These are phyloP conservation scores for Antennarius maculatus DNA, from an alignment of 2,797 vertebrate genomes.

Conservation along the genomic window DNA sequence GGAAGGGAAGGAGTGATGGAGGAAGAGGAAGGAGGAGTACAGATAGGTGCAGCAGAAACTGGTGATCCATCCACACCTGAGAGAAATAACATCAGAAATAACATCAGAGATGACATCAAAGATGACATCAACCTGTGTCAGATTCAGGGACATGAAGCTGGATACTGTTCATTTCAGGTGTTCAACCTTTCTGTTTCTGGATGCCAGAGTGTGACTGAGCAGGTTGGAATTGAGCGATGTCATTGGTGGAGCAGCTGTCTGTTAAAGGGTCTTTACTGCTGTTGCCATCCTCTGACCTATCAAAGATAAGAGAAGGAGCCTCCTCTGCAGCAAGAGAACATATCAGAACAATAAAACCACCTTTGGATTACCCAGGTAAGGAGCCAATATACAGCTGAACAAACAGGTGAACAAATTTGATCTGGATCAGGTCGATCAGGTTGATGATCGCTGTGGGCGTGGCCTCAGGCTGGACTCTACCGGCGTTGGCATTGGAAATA, in stretches of 20 bases:
- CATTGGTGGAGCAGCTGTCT: constrained; percentile 52
- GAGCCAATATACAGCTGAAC: no score
- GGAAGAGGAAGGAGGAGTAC: constrained; percentile 53
- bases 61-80: constrained; percentile 49
- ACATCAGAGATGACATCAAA: neutral
- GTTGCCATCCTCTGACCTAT: constrained; percentile 40
- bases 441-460: no score
- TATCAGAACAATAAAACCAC: neutral
- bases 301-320: constrained; percentile 27
- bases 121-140: neutral
- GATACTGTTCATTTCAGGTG: neutral
- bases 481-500: no score
- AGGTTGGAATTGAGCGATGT: constrained; percentile 60
- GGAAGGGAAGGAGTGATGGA: constrained; percentile 19
- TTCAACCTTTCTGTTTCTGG: constrained; percentile 45
- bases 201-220: constrained; percentile 23
- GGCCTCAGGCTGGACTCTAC: no score
- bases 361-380: neutral
- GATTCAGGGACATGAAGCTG: no score
- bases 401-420: no score
- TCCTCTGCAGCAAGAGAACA: neutral
- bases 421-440: no score
- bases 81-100: constrained; percentile 15
- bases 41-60: constrained; percentile 38
- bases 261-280: constrained; percentile 56